Evolutionary conservation across 2,113 vertebrate genomes (phyloP).

Genomic region (Oryzias celebensis): DNA sequence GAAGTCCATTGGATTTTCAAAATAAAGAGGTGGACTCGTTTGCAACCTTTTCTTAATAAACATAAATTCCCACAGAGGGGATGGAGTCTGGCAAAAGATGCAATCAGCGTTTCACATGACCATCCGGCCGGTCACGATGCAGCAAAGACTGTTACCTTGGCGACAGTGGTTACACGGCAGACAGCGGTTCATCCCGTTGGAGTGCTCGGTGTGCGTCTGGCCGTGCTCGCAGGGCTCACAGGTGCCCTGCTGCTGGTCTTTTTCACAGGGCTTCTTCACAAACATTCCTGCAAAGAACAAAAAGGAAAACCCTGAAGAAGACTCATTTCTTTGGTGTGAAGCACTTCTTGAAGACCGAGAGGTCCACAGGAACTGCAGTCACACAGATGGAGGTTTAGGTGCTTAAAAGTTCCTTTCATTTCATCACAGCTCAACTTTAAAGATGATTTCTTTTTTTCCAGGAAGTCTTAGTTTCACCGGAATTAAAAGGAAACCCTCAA

Average conservation of each 20-base stretch:
- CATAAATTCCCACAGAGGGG: too few species aligned
- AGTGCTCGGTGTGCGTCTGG: slow-evolving; percentile 77
- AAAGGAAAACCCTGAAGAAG: too few species aligned
- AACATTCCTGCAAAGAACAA: slow-evolving; percentile 63
- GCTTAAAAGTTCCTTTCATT: background rate
- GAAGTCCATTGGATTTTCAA: too few species aligned
- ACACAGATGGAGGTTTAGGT: too few species aligned
- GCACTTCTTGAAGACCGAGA: too few species aligned
- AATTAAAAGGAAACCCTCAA: background rate
- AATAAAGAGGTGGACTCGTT: too few species aligned
- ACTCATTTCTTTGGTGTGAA: too few species aligned
- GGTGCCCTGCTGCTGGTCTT: slow-evolving; percentile 54
- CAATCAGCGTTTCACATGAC: too few species aligned
- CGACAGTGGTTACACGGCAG: slow-evolving; percentile 77
- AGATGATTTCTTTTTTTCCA: background rate
- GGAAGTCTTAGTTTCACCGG: background rate
- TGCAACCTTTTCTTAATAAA: too few species aligned
- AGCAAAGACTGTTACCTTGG: slow-evolving; percentile 56
- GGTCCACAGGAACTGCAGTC: too few species aligned
- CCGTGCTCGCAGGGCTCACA: slow-evolving; percentile 69
- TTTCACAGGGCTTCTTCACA: slow-evolving; percentile 68
- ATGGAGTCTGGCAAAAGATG: too few species aligned
- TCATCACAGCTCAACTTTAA: background rate
- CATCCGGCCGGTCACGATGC: background rate
- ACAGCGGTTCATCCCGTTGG: slow-evolving; percentile 79